These are phyloP conservation scores for Drosophila carrolli DNA, from an alignment of 1,140 invertebrate genomes.

Conservation along the genomic window DNA sequence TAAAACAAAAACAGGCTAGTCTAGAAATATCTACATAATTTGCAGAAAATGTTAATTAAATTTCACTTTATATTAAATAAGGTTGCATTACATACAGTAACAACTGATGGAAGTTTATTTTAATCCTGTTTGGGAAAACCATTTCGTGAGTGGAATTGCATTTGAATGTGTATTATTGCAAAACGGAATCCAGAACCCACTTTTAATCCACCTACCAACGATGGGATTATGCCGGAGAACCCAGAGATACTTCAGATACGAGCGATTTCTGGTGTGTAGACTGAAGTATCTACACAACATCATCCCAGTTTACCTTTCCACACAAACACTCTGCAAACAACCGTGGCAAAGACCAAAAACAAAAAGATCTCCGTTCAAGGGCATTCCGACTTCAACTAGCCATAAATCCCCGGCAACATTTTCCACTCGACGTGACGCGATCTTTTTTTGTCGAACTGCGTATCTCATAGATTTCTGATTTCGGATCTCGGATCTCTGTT, in stretches of 20 bases:
- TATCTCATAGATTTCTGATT: slow-evolving; percentile 36
- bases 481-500: slow-evolving; percentile 23
- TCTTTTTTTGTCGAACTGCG: slow-evolving; percentile 29
- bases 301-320: slow-evolving; percentile 19
- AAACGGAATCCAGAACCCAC: background rate
- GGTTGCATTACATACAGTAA: no score
- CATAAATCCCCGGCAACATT: slow-evolving; percentile 50
- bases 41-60: no score
- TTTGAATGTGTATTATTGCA: background rate
- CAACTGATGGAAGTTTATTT: no score
- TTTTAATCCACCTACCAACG: slow-evolving; percentile 12
- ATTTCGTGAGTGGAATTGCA: background rate
- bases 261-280: background rate
- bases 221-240: slow-evolving; percentile 12
- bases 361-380: slow-evolving; percentile 39
- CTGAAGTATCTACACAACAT: slow-evolving; percentile 6
- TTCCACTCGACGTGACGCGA: slow-evolving; percentile 50
- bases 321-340: slow-evolving; percentile 37
- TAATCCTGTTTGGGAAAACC: background rate
- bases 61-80: no score
- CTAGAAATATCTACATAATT: no score
- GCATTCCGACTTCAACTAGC: slow-evolving; percentile 49
- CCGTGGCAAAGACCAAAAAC: slow-evolving; percentile 11
- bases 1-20: no score
- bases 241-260: slow-evolving; percentile 26